Evolutionary conservation across 1,140 invertebrate species (phyloP).

Genomic region (Melitaea cinxia): DNA sequence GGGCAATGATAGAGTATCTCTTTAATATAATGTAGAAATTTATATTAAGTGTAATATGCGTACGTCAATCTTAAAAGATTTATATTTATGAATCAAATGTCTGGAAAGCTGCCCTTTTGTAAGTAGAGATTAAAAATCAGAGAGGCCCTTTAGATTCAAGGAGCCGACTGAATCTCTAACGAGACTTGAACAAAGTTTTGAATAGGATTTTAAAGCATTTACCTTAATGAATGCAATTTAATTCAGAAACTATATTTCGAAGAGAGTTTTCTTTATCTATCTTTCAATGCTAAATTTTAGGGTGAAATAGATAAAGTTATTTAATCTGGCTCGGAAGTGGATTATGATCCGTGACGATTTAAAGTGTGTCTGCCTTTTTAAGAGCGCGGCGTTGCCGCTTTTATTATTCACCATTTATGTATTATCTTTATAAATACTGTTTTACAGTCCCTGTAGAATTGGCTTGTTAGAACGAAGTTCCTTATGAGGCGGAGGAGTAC

Average conservation of each 20-base stretch:
- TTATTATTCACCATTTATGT: too few species aligned
- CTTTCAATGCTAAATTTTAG: background rate
- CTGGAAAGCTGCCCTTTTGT: background rate
- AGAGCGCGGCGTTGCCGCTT: too few species aligned
- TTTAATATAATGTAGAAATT: too few species aligned
- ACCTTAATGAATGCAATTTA: constrained; percentile 12
- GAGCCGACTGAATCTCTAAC: background rate
- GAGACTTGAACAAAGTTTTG: background rate
- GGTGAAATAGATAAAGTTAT: background rate
- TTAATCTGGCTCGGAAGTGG: too few species aligned
- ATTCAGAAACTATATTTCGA: background rate
- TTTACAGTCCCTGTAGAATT: too few species aligned
- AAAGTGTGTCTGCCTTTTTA: too few species aligned
- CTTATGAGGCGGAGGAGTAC: too few species aligned
- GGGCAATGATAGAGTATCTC: too few species aligned
- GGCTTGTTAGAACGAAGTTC: too few species aligned
- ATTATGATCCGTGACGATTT: too few species aligned
- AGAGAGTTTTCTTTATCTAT: background rate
- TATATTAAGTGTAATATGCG: too few species aligned
- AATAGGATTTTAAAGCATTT: constrained; percentile 6
- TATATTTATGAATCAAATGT: background rate
- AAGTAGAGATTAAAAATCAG: constrained; percentile 4
- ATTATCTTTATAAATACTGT: too few species aligned
- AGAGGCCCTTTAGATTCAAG: background rate
- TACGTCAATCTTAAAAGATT: background rate